Base-by-base conservation (phyloP, 1,140 invertebrate species). In the Drosophila paulistorum region DNA sequence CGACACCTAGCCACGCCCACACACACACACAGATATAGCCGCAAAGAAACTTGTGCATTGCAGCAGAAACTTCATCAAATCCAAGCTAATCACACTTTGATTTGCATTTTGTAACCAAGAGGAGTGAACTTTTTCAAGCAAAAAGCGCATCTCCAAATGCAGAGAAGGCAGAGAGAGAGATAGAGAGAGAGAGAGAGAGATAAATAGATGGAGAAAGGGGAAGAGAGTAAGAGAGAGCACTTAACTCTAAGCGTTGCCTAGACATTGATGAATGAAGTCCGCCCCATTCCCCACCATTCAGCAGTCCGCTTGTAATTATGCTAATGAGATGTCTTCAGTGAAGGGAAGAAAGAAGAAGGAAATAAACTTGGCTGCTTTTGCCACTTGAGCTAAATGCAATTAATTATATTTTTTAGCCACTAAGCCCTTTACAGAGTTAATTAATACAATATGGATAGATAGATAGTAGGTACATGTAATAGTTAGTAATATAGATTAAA, bases 31-130 rank as follows among this genome's bases (percentile, higher is more conserved):
- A 33, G 39, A 54, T 14, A 42, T 33, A 55, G 26, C 42, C 33
- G 60, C 37, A 72, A 35, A 74, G 64, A 81, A 89, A 89, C 71
- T 89, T 86, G 76, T 79, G 83, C 83, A 87, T 87, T 87, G 83
- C 83, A 69, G 79, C 63, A 83, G 84, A 87, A 89, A 80, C 84
- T 87, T 79, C 79, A 83, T 89, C 74, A 89, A 89, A 89, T 89
- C 81, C 85, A 45, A 84, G 80, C 84, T 89, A 89, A 89, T 89
- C 85, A 89, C 84, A 89, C 85, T 89, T 89, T 89, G 84, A 89
- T 89, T 89, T 89, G 84, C 84, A 84, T 89, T 89, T 84, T 65
- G 77, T 74, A 89, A 69, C 70, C 70, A 69, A 69, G 62, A 58
- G 84, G 39, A 80, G 68, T 71, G 70, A 63, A 77, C 69, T 77